A percentile compares a stretch with the other conserved stretches of the same genome.
These are phyloP conservation scores for Clepsis dumicolana DNA, from an alignment of 2,888 invertebrate genomes.

Conservation along the genomic window DNA sequence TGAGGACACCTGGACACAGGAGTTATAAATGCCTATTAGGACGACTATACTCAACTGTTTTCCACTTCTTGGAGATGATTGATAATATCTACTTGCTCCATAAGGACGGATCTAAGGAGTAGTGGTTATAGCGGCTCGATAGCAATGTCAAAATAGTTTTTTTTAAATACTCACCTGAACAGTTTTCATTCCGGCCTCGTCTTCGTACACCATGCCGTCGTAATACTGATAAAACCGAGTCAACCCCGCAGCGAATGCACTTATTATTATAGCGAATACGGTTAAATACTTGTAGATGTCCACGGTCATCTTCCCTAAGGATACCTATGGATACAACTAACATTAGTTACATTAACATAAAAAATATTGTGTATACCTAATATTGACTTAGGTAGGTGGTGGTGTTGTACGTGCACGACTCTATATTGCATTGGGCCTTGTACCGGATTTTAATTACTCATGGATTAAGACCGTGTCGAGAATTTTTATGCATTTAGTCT, in stretches of 20 bases:
- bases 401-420: neutral
- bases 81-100: too few relatives aligned
- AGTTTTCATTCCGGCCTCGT: constrained; percentile 86
- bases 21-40: too few relatives aligned
- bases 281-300: constrained; percentile 88
- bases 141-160: too few relatives aligned
- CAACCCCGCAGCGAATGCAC: constrained; percentile 87
- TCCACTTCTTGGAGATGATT: neutral
- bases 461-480: neutral
- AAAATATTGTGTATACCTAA: too few relatives aligned
- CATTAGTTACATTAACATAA: too few relatives aligned
- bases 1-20: constrained; percentile 75
- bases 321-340: constrained; percentile 83
- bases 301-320: constrained; percentile 89
- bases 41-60: neutral
- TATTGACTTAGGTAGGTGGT: too few relatives aligned
- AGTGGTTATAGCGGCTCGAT: too few relatives aligned
- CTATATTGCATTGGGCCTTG: neutral
- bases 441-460: neutral
- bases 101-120: too few relatives aligned
- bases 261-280: constrained; percentile 86
- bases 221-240: constrained; percentile 89
- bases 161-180: constrained; percentile 61
- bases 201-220: constrained; percentile 87
- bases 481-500: neutral